A percentile compares a stretch with the other conserved stretches of the same genome.
These are phyloP conservation scores for Tricholaema leucomelas DNA, from an alignment of 2,113 vertebrate genomes.

Conservation along the genomic window DNA sequence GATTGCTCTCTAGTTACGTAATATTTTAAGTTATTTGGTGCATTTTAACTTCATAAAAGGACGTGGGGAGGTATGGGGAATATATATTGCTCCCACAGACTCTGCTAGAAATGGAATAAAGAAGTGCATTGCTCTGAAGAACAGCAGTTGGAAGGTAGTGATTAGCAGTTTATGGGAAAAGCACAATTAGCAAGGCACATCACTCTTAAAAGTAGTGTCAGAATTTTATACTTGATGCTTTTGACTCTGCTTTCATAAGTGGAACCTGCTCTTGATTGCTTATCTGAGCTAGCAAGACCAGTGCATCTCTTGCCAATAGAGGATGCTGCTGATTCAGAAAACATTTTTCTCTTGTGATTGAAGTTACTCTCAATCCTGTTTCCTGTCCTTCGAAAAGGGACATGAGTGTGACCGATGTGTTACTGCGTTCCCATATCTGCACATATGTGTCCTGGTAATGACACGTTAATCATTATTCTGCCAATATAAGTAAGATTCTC, in stretches of 20 bases:
- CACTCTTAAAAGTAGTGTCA: background rate
- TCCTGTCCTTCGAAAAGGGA: background rate
- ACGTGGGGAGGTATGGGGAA: background rate
- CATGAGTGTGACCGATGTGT: background rate
- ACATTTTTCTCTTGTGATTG: background rate
- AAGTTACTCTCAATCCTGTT: background rate
- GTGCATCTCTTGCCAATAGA: background rate
- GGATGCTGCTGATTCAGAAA: slow-evolving; percentile 35
- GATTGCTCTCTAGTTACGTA: no score
- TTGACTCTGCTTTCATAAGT: background rate
- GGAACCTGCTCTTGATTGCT: background rate
- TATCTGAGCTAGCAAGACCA: background rate
- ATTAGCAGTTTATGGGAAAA: background rate
- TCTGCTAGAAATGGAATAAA: background rate
- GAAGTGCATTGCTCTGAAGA: background rate
- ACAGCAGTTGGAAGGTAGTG: background rate
- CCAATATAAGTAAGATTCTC: background rate
- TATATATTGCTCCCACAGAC: background rate
- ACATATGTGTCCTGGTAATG: background rate
- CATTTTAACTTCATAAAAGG: background rate
- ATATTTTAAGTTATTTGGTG: background rate
- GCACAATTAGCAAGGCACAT: background rate
- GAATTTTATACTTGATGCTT: background rate
- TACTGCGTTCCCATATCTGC: background rate
- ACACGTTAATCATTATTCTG: background rate